Conservation (phyloP, 1,140 invertebrate genomes). For the Papilio dardanus region DNA sequence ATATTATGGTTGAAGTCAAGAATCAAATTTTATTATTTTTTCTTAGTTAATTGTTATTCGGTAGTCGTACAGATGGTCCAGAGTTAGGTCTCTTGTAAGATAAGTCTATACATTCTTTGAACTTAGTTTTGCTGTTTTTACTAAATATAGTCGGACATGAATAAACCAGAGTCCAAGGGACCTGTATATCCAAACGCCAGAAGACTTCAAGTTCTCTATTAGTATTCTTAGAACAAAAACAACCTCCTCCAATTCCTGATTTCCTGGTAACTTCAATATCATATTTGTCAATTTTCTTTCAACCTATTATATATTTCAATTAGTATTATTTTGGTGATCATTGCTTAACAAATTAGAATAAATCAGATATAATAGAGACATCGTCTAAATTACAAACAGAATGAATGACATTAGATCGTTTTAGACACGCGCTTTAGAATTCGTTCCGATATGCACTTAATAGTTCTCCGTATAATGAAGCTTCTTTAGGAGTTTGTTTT, state of each 20-base stretch:
- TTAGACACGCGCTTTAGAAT: not conserved
- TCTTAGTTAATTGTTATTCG: not conserved
- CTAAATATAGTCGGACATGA: too few species aligned
- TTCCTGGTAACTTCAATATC: too few species aligned
- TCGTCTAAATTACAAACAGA: not conserved
- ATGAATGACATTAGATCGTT: not conserved
- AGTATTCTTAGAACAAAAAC: too few species aligned
- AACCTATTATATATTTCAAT: not conserved
- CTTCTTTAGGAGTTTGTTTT: slow-evolving; percentile 10
- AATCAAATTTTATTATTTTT: not conserved
- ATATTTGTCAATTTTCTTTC: not conserved
- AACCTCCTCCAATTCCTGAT: too few species aligned
- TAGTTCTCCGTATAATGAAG: not conserved
- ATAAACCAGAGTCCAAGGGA: too few species aligned
- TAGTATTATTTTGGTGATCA: not conserved
- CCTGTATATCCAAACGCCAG: too few species aligned
- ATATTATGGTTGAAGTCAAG: not conserved
- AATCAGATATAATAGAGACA: not conserved
- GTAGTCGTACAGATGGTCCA: too few species aligned
- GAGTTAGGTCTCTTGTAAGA: too few species aligned
- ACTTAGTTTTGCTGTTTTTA: not conserved
- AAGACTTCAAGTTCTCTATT: too few species aligned
- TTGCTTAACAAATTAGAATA: not conserved
- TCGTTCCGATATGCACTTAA: not conserved
- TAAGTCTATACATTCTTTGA: not conserved